These are phyloP conservation scores for Dysmachus trigonus DNA, from an alignment of 2,888 invertebrate species.

Conservation along the genomic window DNA sequence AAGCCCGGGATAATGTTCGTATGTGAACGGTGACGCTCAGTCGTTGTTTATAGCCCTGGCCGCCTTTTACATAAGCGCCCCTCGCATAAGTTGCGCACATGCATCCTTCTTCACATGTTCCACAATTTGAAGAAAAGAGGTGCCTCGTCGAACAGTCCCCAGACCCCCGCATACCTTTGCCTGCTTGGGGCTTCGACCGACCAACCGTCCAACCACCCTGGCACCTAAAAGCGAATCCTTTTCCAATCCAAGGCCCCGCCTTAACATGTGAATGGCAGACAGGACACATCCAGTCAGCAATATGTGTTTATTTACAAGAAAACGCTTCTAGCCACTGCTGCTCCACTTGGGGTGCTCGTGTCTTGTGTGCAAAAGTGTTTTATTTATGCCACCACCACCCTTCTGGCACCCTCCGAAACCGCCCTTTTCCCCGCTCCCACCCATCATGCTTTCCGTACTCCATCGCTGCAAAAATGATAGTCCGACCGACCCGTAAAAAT, in stretches of 20 bases:
- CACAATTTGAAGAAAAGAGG: not conserved
- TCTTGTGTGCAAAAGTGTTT: slow-evolving; percentile 9
- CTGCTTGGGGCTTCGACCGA: not conserved
- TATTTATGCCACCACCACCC: not conserved
- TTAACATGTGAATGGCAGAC: slow-evolving; percentile 44
- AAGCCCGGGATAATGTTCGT: slow-evolving; percentile 14
- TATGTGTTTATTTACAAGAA: slow-evolving; percentile 48
- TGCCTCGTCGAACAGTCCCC: not conserved
- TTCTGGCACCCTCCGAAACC: not conserved
- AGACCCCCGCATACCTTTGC: not conserved
- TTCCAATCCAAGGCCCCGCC: slow-evolving; percentile 47
- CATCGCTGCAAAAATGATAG: not conserved
- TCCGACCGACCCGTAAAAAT: not conserved
- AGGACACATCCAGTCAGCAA: slow-evolving; percentile 48
- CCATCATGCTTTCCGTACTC: not conserved
- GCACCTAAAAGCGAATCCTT: slow-evolving; percentile 1
- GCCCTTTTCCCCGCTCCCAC: not conserved
- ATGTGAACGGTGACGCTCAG: slow-evolving; percentile 25
- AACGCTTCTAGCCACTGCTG: slow-evolving; percentile 9
- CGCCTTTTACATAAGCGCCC: slow-evolving; percentile 12
- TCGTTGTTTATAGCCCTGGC: not conserved
- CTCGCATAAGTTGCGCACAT: slow-evolving; percentile 20
- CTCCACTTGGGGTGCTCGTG: slow-evolving; percentile 7
- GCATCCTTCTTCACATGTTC: slow-evolving; percentile 24
- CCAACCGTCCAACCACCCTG: not conserved